These are phyloP conservation scores for Aphodius granarius DNA, from an alignment of 2,888 invertebrate genomes.

Conservation along the genomic window DNA sequence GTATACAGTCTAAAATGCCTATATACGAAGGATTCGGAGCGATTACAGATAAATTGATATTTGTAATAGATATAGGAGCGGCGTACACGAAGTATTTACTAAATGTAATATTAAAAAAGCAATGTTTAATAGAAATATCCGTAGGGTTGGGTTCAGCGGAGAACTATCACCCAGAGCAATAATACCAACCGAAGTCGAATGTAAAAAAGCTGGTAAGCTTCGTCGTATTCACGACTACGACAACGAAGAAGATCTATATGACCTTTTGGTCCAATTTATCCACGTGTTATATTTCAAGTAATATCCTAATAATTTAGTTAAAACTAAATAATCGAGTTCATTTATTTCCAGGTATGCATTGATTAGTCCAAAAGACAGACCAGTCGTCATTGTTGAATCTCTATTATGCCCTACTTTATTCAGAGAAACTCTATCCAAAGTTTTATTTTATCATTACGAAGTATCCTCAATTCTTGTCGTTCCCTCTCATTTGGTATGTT, in stretches of 20 bases:
- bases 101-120: slow-evolving; percentile 14
- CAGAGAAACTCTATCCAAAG: slow-evolving; percentile 86
- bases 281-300: slow-evolving; percentile 88
- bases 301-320: slow-evolving; percentile 18
- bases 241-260: slow-evolving; percentile 73
- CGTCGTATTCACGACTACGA: slow-evolving; percentile 68
- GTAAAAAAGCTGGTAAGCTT: slow-evolving; percentile 62
- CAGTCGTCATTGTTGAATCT: slow-evolving; percentile 90
- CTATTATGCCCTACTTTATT: slow-evolving; percentile 79
- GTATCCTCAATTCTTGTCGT: slow-evolving; percentile 66
- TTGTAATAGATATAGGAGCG: slow-evolving; percentile 87
- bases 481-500: slow-evolving; percentile 81
- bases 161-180: slow-evolving; percentile 89
- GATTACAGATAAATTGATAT: slow-evolving; percentile 84
- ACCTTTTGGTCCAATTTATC: slow-evolving; percentile 84
- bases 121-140: slow-evolving; percentile 31
- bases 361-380: slow-evolving; percentile 90
- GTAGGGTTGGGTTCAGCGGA: slow-evolving; percentile 88
- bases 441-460: slow-evolving; percentile 85
- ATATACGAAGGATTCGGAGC: slow-evolving; percentile 79
- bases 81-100: slow-evolving; percentile 83
- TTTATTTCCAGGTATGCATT: slow-evolving; percentile 77
- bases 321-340: neutral
- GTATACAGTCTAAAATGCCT: slow-evolving; percentile 59
- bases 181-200: slow-evolving; percentile 75